phyloP scores from a whole-genome alignment of 2,797 vertebrate genomes.

The Acanthopagrus latus region DNA sequence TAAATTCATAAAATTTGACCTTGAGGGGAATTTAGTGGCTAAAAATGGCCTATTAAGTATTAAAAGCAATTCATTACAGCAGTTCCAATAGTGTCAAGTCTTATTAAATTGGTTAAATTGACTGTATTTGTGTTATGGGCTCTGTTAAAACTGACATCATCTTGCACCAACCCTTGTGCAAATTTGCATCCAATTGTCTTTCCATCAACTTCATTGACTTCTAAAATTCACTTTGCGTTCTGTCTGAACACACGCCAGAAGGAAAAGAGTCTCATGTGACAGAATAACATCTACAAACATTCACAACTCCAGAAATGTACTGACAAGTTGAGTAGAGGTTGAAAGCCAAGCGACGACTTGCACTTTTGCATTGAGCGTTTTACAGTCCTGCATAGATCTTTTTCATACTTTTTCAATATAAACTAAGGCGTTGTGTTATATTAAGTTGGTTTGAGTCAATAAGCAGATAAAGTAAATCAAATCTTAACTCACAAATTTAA shows the following conservation, averaged over 20 bases:
- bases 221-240: constrained; percentile 26
- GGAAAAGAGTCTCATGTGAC: constrained; percentile 53
- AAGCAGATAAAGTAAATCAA: constrained; percentile 71
- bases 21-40: too few relatives aligned
- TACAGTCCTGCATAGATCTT: constrained; percentile 89
- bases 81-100: too few relatives aligned
- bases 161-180: too few relatives aligned
- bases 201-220: not conserved
- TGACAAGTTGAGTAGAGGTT: constrained; percentile 75
- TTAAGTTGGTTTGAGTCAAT: constrained; percentile 80
- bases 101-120: too few relatives aligned
- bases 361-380: constrained; percentile 85
- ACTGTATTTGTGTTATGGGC: not conserved
- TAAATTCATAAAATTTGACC: too few relatives aligned
- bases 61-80: too few relatives aligned
- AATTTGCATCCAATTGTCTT: not conserved
- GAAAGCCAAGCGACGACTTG: constrained; percentile 81
- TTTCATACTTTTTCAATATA: constrained; percentile 77
- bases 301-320: constrained; percentile 69
- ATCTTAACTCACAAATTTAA: constrained; percentile 33
- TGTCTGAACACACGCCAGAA: constrained; percentile 44
- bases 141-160: not conserved
- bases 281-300: constrained; percentile 58
- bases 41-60: too few relatives aligned
- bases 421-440: constrained; percentile 86